phyloP scores from a whole-genome alignment of 2,888 invertebrate genomes.

The Phaonia tiefii region DNA sequence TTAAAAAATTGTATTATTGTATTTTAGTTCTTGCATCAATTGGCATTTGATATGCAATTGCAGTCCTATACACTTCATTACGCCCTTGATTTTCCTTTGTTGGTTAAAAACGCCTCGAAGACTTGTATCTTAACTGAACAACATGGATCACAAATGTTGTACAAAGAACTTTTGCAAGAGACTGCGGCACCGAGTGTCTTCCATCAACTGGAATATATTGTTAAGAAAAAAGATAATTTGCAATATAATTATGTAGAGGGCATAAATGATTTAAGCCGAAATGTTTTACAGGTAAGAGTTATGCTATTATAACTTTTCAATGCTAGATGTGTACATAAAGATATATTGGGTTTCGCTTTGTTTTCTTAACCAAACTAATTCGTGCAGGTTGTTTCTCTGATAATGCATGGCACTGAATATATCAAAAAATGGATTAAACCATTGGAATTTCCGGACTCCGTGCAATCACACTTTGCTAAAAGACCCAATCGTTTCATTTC shows the following conservation, averaged over 20 bases:
- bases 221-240: slow-evolving; percentile 82
- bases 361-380: neutral
- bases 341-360: neutral
- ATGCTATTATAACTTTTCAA: slow-evolving; percentile 1
- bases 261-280: slow-evolving; percentile 87
- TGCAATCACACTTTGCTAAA: slow-evolving; percentile 72
- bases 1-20: too few relatives aligned
- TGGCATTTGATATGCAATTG: slow-evolving; percentile 88
- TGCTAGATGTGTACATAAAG: too few relatives aligned
- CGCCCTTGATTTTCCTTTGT: slow-evolving; percentile 91
- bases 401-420: slow-evolving; percentile 75
- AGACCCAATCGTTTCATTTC: slow-evolving; percentile 75
- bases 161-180: slow-evolving; percentile 81
- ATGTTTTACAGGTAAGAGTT: slow-evolving; percentile 87
- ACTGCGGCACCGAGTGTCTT: slow-evolving; percentile 84
- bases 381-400: slow-evolving; percentile 75
- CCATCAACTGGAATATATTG: slow-evolving; percentile 85
- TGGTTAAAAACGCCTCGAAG: slow-evolving; percentile 77
- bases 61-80: slow-evolving; percentile 89
- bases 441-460: slow-evolving; percentile 75
- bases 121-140: slow-evolving; percentile 79
- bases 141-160: slow-evolving; percentile 83
- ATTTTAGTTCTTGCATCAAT: slow-evolving; percentile 85
- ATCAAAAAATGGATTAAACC: slow-evolving; percentile 78
- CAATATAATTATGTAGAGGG: slow-evolving; percentile 88